Evolutionary conservation across 2,888 invertebrate genomes (phyloP), one percentile per base, ranked within the genome.

Genomic region (Drepanosiphum platanoidis): DNA sequence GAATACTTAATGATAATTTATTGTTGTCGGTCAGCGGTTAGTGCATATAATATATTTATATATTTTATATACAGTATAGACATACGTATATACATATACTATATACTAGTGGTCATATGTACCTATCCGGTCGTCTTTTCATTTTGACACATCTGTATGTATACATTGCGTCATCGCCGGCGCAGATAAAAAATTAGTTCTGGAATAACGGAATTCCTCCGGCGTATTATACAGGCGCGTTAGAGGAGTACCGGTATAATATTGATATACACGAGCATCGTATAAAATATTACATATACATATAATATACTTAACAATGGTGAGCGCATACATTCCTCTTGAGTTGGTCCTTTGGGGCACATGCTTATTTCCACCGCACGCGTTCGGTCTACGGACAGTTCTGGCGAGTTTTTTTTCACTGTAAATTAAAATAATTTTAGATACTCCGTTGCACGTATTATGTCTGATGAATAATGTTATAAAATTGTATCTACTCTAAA

Each of bases 1-100:
- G 84, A 84, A 84, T 84, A 84, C 68, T 74, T 84, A 84, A 68
- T 39, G 77, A 68, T 84, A 68, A 84, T 84, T 84, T 84, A 84
- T 84, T 70, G 75, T 77, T 84, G 39, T 75, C 75, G 75, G 77
- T 84, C 84, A 52, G 68, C 64, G 74, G 80, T 70, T 27, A 36
- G 3, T n/a, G 66, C 7, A 11, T 64, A 30, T 36, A 61, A 36
- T 36, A 58, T 34, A 1, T 46, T 1, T 34, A 32, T 15, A 13
- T 32, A 22, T 36, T n/a, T n/a, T n/a, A n/a, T n/a, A 39, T 61
- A 58, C 18, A 52, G 34, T 77, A 32, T 39, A 66, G 18, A 30
- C 4, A 18, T n/a, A 34, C 11, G 13, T 42, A 13, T 46, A n/a
- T n/a, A 13, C 42, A 22, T 36, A 30, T 61, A 36, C 22, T 36